Evolutionary conservation across 2,888 invertebrate species (phyloP), one percentile per base, ranked within the genome.

Genomic region (Pristionchus maxplancki): DNA sequence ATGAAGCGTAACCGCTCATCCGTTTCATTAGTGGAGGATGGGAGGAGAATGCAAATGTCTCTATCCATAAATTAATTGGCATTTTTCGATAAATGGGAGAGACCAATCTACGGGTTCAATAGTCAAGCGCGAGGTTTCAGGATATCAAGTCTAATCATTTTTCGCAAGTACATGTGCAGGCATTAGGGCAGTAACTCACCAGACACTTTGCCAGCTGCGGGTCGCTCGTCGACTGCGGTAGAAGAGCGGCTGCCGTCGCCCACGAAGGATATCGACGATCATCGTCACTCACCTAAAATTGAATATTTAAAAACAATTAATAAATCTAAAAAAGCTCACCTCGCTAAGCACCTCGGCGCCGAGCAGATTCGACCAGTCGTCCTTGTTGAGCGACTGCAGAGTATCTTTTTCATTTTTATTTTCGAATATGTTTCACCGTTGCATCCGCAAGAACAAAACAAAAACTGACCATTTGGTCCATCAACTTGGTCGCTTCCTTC

Each of bases 291-390:
- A 78, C 78, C 64, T 67, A 1, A 34, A 34, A 31, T 34, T 15
- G 1, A 31, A 11, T 28, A 34, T 28, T 67, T 67, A 31, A 67
- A 2, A 15, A 17, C 31, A 4, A 4, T 67, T 67, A 67, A 13
- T 67, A 31, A 64, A 64, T 64, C 6, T 4, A 3, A 31, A 64
- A 64, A 64, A 31, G 11, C 11, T 17, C 13, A 82, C 53, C 24
- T 58, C 85, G 37, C 62, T 64, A 17, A 85, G 40, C n/a, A 85
- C 85, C 15, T 85, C 85, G 0, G 40, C 85, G 1, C 85, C 85
- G 40, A 85, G 85, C 58, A 85, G 58, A 64, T 85, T 85, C 85
- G 50, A 50, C 85, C 85, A 85, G 64, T 85, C 85, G 1, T 48
- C 58, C 31, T 62, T 40, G 20, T 53, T 53, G 34, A 78, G 78